Percentiles rank a stretch among this genome's conserved stretches.
Evolutionary conservation across 1,140 invertebrate species (phyloP).

Genomic region (Drosophila busckii): DNA sequence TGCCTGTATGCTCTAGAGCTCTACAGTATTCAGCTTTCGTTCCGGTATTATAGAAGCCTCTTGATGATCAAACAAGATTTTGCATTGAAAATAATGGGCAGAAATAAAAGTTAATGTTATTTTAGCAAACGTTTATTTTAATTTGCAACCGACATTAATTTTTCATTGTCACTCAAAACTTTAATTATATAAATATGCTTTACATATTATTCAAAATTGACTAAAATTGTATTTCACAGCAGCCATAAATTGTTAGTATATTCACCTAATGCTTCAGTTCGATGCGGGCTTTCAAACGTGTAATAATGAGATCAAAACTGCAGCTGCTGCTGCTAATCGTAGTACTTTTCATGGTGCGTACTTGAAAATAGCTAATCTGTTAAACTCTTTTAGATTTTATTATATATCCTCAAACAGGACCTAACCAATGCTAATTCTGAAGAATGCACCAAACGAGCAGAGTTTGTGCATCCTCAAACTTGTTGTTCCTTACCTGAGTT

Average conservation of each 20-base stretch:
- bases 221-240: slow-evolving; percentile 11
- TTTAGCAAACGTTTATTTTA: no score
- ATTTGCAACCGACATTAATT: no score
- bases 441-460: slow-evolving; percentile 47
- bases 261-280: slow-evolving; percentile 10
- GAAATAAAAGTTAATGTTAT: slow-evolving; percentile 22
- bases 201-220: slow-evolving; percentile 31
- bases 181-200: slow-evolving; percentile 19
- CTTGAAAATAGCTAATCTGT: background rate
- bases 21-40: no score
- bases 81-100: slow-evolving; percentile 36
- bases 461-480: slow-evolving; percentile 30
- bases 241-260: slow-evolving; percentile 44
- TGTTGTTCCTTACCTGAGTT: slow-evolving; percentile 54
- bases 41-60: no score
- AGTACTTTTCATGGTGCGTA: slow-evolving; percentile 43
- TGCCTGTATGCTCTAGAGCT: no score
- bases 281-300: slow-evolving; percentile 10
- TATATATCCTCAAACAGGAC: slow-evolving; percentile 16
- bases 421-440: slow-evolving; percentile 42
- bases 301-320: slow-evolving; percentile 44
- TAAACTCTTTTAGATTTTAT: background rate
- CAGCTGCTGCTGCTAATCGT: slow-evolving; percentile 42
- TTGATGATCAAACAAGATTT: slow-evolving; percentile 39
- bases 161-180: no score